Evolutionary conservation across 2,888 invertebrate genomes (phyloP).

Genomic region (Scaptomyza cyrtandrae): DNA sequence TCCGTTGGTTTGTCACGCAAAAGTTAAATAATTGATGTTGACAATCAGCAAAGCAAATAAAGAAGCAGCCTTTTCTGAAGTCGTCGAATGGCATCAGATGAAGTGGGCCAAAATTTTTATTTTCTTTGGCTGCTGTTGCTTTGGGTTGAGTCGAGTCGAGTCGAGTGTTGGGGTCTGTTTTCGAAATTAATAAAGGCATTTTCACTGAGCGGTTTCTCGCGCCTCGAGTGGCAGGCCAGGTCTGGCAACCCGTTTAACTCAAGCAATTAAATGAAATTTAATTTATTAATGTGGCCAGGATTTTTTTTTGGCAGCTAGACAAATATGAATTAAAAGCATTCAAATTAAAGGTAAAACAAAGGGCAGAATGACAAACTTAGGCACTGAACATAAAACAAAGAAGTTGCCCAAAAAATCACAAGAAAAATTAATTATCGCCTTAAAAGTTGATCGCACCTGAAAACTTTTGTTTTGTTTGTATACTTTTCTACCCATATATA

Average conservation of each 20-base stretch:
- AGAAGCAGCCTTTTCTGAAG: conserved; percentile 51
- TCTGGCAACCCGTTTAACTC: conserved; percentile 43
- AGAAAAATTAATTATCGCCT: conserved; percentile 15
- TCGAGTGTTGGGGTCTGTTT: conserved; percentile 50
- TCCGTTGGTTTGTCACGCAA: conserved; percentile 61
- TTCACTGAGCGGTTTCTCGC: conserved; percentile 37
- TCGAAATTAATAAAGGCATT: conserved; percentile 69
- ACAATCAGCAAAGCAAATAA: conserved; percentile 83
- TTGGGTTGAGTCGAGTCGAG: not conserved
- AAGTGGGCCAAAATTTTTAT: conserved; percentile 43
- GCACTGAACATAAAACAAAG: not conserved
- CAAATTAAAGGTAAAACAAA: conserved; percentile 24
- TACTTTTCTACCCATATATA: not conserved
- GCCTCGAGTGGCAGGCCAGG: conserved; percentile 45
- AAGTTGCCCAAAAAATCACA: conserved; percentile 1
- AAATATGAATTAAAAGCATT: conserved; percentile 37
- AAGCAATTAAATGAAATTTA: conserved; percentile 60
- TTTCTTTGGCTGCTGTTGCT: conserved; percentile 2
- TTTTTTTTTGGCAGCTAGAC: conserved; percentile 25
- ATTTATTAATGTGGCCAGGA: conserved; percentile 57
- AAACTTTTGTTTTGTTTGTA: not conserved
- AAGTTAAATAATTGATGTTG: conserved; percentile 82
- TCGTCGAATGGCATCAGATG: conserved; percentile 50
- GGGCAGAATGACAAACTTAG: not conserved
- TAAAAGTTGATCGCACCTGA: not conserved